Percentiles rank a stretch among this genome's conserved stretches.
Conservation (phyloP, 2,797 vertebrate species). For the Danio kyathit region DNA sequence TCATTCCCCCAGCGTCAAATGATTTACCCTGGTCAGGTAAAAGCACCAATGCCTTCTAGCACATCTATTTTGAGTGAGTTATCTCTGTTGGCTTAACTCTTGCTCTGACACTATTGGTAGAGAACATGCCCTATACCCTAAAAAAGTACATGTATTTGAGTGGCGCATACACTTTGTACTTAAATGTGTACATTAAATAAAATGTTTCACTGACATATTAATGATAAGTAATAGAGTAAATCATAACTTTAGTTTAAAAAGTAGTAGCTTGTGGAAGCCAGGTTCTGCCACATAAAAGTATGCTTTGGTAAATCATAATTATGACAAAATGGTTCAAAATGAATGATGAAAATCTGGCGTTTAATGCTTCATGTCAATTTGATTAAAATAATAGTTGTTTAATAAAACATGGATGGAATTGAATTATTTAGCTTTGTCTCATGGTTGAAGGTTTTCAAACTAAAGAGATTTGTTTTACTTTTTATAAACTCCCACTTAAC, state of each 20-base stretch:
- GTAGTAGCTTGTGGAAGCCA: no score
- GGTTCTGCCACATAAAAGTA: no score
- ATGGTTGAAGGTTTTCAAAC: no score
- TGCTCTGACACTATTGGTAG: slow-evolving; percentile 49
- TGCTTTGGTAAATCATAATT: background rate
- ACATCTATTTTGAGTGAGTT: slow-evolving; percentile 77
- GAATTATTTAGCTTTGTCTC: no score
- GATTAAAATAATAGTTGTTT: no score
- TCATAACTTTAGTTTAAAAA: no score
- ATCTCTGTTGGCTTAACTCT: slow-evolving; percentile 59
- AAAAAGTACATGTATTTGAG: background rate
- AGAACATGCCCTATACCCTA: slow-evolving; percentile 24
- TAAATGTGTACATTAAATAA: background rate
- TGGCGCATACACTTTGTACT: background rate
- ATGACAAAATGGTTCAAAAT: background rate
- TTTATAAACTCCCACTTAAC: no score
- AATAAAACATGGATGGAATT: no score
- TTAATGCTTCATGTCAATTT: no score
- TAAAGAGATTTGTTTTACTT: no score
- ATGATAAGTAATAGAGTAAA: no score
- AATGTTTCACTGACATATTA: background rate
- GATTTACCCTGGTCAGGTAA: slow-evolving; percentile 72
- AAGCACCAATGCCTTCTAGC: slow-evolving; percentile 64
- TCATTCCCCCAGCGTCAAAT: slow-evolving; percentile 68
- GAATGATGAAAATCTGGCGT: no score